Evolutionary conservation across 2,888 invertebrate species (phyloP).

Genomic region (Cryptocheilus praepositus): DNA sequence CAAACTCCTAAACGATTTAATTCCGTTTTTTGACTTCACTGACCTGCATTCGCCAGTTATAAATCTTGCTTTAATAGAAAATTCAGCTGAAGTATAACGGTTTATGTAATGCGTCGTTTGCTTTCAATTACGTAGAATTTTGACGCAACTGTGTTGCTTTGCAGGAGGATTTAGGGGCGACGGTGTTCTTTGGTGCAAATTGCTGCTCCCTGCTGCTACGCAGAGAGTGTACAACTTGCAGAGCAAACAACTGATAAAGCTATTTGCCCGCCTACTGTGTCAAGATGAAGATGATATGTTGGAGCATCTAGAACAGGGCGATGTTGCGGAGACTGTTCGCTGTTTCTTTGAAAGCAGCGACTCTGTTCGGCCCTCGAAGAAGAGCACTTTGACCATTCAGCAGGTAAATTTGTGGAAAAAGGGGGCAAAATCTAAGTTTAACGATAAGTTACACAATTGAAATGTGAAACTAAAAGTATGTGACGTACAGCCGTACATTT

Average conservation of each 20-base stretch:
- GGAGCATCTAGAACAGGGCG: slow-evolving; percentile 90
- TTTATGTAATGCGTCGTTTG: too few relatives aligned
- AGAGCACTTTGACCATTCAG: slow-evolving; percentile 84
- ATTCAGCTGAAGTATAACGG: too few relatives aligned
- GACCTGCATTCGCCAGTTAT: too few relatives aligned
- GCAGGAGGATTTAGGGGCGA: slow-evolving; percentile 85
- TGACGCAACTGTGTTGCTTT: slow-evolving; percentile 73
- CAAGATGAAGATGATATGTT: slow-evolving; percentile 88
- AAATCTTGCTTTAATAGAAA: too few relatives aligned
- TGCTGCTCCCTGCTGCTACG: slow-evolving; percentile 87
- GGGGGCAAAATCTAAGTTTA: too few relatives aligned
- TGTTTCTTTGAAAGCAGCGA: slow-evolving; percentile 84
- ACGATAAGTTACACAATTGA: too few relatives aligned
- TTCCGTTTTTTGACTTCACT: too few relatives aligned
- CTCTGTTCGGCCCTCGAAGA: slow-evolving; percentile 78
- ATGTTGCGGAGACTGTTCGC: slow-evolving; percentile 91
- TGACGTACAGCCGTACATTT: too few relatives aligned
- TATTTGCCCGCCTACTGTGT: slow-evolving; percentile 88
- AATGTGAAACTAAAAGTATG: too few relatives aligned
- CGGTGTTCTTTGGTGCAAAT: slow-evolving; percentile 85
- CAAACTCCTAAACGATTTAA: too few relatives aligned
- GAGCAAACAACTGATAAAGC: slow-evolving; percentile 92
- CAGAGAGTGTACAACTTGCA: slow-evolving; percentile 94
- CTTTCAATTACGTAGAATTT: too few relatives aligned
- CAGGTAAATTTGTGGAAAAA: slow-evolving; percentile 73